Base-by-base conservation (phyloP, 2,888 invertebrate genomes). In the Caenorhabditis macrosperma region DNA sequence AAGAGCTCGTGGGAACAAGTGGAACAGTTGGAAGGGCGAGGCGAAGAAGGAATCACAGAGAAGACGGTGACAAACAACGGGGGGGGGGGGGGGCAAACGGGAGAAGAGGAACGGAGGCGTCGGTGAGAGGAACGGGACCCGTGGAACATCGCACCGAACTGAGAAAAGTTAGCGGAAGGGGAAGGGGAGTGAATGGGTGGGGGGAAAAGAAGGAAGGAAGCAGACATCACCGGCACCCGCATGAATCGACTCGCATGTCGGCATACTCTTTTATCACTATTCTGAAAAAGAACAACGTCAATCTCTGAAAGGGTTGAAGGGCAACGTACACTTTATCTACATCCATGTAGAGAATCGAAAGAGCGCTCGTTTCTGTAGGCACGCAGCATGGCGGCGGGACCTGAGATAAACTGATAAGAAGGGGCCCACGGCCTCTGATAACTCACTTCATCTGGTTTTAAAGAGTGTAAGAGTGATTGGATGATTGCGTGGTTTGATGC, bases 401-500 rank as follows among this genome's bases (percentile, higher is more conserved):
- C 84, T 94, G 93, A 87, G 78, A n/a, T n/a, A 24, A n/a, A 5
- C 26, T 15, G 24, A 22, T 44, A 5, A 30, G 22, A 9, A 12
- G 10, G n/a, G 41, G 24, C 26, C 33, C 3, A 22, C 3, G 33
- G 24, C 15, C 15, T 0, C 17, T n/a, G 15, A 41, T 41, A n/a
- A n/a, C 3, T 64, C 46, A 81, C 77, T 24, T 74, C 63, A 48
- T 71, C 74, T 41, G 96, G 96, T 91, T 95, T 95, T 91, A 96
- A 94, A 83, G 95, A 95, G 93, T 98, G 95, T 90, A 97, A 95
- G 91, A 98, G 93, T 84, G 95, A 96, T 93, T 99, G 98, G 89
- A 99, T 95, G 90, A 98, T 96, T 85, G 98, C 98, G 92, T 98
- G 98, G 92, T 99, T 98, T 78, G 98, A 97, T 85, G 96, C 95